These are phyloP conservation scores for Nannobrachium achirus DNA, from an alignment of 2,113 vertebrate species.

Conservation along the genomic window DNA sequence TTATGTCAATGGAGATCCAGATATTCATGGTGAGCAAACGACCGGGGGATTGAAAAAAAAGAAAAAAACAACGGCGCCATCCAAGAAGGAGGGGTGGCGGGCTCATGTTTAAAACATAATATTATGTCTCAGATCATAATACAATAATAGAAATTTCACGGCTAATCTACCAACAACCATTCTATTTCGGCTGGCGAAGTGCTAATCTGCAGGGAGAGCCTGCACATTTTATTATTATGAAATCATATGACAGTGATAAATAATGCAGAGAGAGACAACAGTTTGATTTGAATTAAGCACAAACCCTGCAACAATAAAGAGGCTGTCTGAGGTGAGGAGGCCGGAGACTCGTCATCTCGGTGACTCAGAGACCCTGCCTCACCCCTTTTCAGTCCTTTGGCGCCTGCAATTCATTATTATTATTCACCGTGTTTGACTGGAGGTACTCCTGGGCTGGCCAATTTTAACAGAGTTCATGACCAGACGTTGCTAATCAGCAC, in stretches of 20 bases:
- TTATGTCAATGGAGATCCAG: no score
- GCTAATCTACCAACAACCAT: no score
- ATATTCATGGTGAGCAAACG: no score
- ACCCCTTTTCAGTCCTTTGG: slow-evolving; percentile 37
- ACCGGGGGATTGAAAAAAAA: no score
- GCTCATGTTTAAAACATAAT: no score
- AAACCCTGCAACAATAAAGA: slow-evolving; percentile 42
- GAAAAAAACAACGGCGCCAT: no score
- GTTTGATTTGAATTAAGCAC: slow-evolving; percentile 37
- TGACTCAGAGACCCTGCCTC: slow-evolving; percentile 56
- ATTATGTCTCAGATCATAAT: no score
- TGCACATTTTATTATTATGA: slow-evolving; percentile 27
- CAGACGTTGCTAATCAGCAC: slow-evolving; percentile 59
- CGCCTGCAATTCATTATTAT: slow-evolving; percentile 64
- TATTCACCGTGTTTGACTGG: slow-evolving; percentile 64
- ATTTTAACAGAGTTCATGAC: slow-evolving; percentile 59
- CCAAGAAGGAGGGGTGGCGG: no score
- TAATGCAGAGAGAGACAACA: slow-evolving; percentile 40
- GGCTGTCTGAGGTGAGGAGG: slow-evolving; percentile 34
- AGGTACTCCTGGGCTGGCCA: slow-evolving; percentile 47
- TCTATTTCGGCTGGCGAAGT: no score
- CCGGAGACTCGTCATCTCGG: slow-evolving; percentile 61
- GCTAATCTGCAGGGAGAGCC: no score
- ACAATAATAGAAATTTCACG: no score
- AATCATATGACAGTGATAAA: background rate